Percentiles rank a stretch among this genome's conserved stretches.
These are phyloP conservation scores for Alviniconcha marisindica DNA, from an alignment of 1,140 invertebrate species.

Conservation along the genomic window DNA sequence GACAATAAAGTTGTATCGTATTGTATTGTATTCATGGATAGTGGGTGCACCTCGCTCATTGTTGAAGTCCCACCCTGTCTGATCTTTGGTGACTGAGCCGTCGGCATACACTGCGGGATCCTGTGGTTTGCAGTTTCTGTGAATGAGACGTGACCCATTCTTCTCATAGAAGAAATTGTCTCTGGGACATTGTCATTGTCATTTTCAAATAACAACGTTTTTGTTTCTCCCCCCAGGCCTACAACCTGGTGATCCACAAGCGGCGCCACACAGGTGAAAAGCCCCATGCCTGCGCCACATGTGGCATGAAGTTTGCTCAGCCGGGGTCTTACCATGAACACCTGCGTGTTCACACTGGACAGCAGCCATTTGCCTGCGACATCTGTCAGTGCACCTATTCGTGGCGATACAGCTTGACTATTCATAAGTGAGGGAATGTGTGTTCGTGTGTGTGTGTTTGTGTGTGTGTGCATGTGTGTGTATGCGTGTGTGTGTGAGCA, in stretches of 20 bases:
- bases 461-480: conserved; percentile 17
- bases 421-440: neutral
- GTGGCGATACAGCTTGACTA: neutral
- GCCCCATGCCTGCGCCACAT: neutral
- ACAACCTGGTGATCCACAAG: neutral
- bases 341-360: neutral
- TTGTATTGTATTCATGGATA: no score
- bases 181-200: no score
- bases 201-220: no score
- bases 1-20: no score
- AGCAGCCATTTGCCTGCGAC: neutral
- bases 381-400: neutral
- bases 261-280: neutral
- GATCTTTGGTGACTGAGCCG: no score
- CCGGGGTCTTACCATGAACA: neutral
- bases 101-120: no score
- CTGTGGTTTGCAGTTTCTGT: no score
- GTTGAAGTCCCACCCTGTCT: no score
- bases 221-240: no score
- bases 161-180: no score
- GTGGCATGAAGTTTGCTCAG: neutral
- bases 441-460: neutral
- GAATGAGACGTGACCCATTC: no score
- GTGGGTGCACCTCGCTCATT: no score
- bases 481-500: conserved; percentile 8